Base-by-base conservation (phyloP, 30 jellyfish, hydroid and myxozoan genomes). In the Clytia hemisphaerica region DNA sequence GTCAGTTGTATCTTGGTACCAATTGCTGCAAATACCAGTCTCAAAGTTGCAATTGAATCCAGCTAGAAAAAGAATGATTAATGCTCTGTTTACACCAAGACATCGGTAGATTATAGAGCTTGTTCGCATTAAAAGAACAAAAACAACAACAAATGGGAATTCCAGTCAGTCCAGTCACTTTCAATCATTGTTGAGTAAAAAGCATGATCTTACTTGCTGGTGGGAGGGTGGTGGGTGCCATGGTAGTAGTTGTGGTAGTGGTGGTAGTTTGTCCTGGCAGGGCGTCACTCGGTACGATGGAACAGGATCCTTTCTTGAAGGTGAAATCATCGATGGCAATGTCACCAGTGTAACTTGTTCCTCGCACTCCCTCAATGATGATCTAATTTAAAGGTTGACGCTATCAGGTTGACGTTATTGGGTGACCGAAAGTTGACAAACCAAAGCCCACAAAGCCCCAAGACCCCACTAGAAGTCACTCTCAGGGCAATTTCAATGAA, bases 1-100 rank as follows among this genome's bases (percentile, higher is more conserved):
- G 75, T 88, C 97, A 14, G 77, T 69, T 25, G 63, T 70, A 61
- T 80, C 97, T 48, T 88, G 94, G n/a, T 36, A 38, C 97, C 97
- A 88, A 4, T 82, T 82, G 35, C 83, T 26, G 71, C 96, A 87
- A 9, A 79, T 36, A 2, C 88, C 94, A 40, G 18, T 36, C 76
- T 87, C 96, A 76, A 87, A 87, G 71, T 79, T 75, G 44, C 96
- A 87, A 45, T 80, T 36, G 37, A 71, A 71, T 32, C 51, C 21
- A 7, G 64, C 75, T 26, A n/a, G n/a, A n/a, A n/a, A n/a, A n/a
- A n/a, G n/a, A n/a, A n/a, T n/a, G n/a, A n/a, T n/a, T n/a, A n/a
- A n/a, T n/a, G n/a, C n/a, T n/a, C n/a, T n/a, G n/a, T n/a, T n/a
- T n/a, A n/a, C n/a, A n/a, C n/a, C n/a, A n/a, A n/a, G n/a, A n/a